Base-by-base conservation (phyloP, 1,140 invertebrate species). In the Leptinotarsa defecta region DNA sequence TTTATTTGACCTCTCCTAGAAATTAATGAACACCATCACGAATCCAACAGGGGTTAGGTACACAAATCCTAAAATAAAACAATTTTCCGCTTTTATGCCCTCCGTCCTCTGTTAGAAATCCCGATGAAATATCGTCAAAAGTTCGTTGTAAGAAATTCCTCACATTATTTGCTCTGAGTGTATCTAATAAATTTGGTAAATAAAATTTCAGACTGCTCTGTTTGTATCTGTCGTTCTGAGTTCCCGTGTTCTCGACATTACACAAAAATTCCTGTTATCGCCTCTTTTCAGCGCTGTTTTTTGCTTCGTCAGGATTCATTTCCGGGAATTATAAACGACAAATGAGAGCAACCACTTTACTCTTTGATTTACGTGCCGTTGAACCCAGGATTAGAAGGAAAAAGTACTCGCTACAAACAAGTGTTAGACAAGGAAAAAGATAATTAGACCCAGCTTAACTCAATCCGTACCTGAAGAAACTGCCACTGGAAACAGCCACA, bases 21-120 rank as follows among this genome's bases (percentile, higher is more conserved):
- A 68, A 68, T 68, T 68, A 68, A 68, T 68, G 65, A 68, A 43
- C 24, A 13, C 65, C 65, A 24, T 68, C 65, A 22, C 19, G 19
- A 24, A 68, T 68, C 43, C 13, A 68, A 68, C 65, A 27, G 27
- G 65, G 65, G 65, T 43, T 34, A 43, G 27, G 65, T 24, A 68
- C 52, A 57, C 65, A 68, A 68, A 43, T 68, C 27, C 65, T 27
- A 24, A 68, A 68, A 68, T 43, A 68, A 57, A 68, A 68, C 65
- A 68, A 68, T 68, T 68, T 68, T 68, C 65, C 43, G 65, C 65
- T 68, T 68, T 68, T 43, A 24, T 68, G 65, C 65, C 24, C n/a
- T 57, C 15, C n/a, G n/a, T 57, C n/a, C 52, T 19, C 52, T 57
- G n/a, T 19, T 3, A 57, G n/a, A 57, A 57, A 57, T 15, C 52